Base-by-base conservation (phyloP, 1,140 invertebrate species). In the Portunus trituberculatus region DNA sequence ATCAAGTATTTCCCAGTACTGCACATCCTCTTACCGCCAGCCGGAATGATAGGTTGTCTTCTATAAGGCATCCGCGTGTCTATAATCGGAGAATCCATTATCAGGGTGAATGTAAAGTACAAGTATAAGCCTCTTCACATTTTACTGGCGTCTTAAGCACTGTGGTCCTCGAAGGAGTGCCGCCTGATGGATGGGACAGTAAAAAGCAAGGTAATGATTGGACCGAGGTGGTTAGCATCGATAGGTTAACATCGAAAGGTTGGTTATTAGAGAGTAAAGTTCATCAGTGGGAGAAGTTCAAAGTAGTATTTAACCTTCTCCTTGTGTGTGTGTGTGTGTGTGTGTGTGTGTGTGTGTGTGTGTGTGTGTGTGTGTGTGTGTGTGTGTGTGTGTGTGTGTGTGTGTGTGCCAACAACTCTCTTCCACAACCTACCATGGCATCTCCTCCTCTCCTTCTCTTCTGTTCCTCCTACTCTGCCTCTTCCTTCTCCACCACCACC, bases 331-430 rank as follows among this genome's bases (percentile, higher is more conserved):
- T 76, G 67, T 76, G 67, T 76, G 67, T 76, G 67, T 76, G 67
- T 76, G 67, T 76, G 67, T 76, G 67, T 76, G 67, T 76, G 67
- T 76, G 67, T 76, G 67, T 76, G 67, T 76, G 67, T 76, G 59
- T 76, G 59, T 76, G 59, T 76, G 59, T 76, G 59, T 76, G 59
- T 76, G 59, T 25, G 20, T 76, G 59, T 76, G 59, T 76, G 59
- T 76, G 59, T 76, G 59, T 76, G 59, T 76, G 59, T 76, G 59
- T 76, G 59, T 76, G 59, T 76, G 59, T 76, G 59, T 76, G 59
- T 25, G n/a, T 76, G n/a, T 76, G 67, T 76, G 1, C 20, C 67
- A 59, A 59, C 16, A 59, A 10, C 52, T 59, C 52, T 59, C 67
- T 76, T 76, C 67, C 67, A 76, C n/a, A 76, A n/a, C 67, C 67